Conservation (phyloP, 2,797 vertebrate species). For the Cygnus olor region DNA sequence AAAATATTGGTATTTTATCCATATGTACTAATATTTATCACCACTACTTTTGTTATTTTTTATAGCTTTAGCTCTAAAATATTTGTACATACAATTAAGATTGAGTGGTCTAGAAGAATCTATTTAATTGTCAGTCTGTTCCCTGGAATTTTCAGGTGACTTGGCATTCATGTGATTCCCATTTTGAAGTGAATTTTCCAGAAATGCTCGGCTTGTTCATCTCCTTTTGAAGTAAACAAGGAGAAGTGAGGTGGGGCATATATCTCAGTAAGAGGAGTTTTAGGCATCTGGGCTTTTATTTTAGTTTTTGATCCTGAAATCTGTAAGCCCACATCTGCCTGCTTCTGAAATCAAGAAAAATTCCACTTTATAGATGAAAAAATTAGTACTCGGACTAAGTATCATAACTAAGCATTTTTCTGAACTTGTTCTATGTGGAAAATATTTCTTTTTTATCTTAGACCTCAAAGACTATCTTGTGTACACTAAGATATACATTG, state of each 20-base stretch:
- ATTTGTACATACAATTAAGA: not conserved
- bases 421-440: not conserved
- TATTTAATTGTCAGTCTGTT: not conserved
- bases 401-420: not conserved
- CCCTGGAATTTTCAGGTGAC: not conserved
- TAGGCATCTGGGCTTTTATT: not conserved
- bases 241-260: not conserved
- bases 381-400: not conserved
- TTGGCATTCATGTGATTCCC: not conserved
- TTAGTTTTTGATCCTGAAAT: not conserved
- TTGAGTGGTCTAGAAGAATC: not conserved
- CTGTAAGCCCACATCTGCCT: not conserved
- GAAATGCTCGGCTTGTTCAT: not conserved
- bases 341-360: not conserved
- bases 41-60: not conserved
- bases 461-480: not conserved
- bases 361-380: not conserved
- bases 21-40: not conserved
- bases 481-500: not conserved
- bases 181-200: not conserved
- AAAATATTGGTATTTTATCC: not conserved
- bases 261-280: not conserved
- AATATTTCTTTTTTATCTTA: not conserved
- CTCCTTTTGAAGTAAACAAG: not conserved
- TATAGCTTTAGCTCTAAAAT: not conserved